phyloP scores from a whole-genome alignment of 2,888 invertebrate genomes.

The Cataglyphis livida region DNA sequence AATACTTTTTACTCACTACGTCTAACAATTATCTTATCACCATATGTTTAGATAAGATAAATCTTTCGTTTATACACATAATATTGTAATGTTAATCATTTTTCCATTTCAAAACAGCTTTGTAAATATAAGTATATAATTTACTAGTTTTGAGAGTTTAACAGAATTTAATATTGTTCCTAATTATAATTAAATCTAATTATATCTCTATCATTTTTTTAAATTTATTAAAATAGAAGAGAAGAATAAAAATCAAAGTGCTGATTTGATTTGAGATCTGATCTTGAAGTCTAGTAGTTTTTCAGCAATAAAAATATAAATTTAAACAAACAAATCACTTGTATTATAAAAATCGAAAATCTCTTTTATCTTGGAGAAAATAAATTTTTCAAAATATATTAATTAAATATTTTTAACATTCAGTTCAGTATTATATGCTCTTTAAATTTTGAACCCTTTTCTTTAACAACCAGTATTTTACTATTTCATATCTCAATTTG shows the following conservation, averaged over 20 bases:
- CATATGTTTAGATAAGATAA: background rate
- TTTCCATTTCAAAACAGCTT: background rate
- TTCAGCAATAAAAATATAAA: background rate
- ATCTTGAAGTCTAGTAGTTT: background rate
- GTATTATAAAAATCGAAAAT: background rate
- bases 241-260: background rate
- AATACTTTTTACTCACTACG: background rate
- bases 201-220: background rate
- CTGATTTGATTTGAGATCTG: background rate
- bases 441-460: background rate
- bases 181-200: background rate
- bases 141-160: background rate
- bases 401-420: constrained; percentile 15
- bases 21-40: constrained; percentile 25
- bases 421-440: background rate
- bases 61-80: background rate
- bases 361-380: background rate
- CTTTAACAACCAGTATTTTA: constrained; percentile 15
- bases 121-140: background rate
- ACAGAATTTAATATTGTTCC: background rate
- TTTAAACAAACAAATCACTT: background rate
- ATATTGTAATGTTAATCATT: background rate
- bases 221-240: background rate
- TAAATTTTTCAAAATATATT: background rate
- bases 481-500: background rate